Evolutionary conservation across 2,797 vertebrate genomes (phyloP).

Genomic region (Cephalopachus bancanus): DNA sequence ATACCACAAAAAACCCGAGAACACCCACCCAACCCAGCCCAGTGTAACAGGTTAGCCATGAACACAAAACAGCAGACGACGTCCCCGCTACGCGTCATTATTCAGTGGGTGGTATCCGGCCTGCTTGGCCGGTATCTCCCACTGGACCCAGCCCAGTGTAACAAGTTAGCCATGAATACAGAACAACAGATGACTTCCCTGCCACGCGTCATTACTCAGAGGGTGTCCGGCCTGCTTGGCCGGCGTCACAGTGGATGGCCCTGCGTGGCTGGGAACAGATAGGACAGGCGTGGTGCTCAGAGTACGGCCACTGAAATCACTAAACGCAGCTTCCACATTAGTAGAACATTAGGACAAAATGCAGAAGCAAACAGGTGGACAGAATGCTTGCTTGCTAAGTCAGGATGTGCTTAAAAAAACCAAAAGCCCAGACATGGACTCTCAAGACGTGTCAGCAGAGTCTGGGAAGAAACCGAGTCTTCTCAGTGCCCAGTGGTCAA

Average conservation of each 20-base stretch:
- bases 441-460: not conserved
- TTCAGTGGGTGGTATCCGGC: too few species aligned
- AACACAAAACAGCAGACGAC: not conserved
- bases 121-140: too few species aligned
- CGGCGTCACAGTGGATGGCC: not conserved
- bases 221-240: not conserved
- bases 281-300: not conserved
- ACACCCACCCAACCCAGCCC: not conserved
- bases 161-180: slow-evolving; percentile 59
- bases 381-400: not conserved
- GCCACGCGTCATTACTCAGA: not conserved
- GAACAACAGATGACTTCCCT: not conserved
- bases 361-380: not conserved
- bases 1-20: not conserved
- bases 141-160: not conserved
- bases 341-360: not conserved
- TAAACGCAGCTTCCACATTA: not conserved
- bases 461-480: accelerated
- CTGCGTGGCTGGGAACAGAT: not conserved
- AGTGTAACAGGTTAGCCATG: slow-evolving; percentile 63
- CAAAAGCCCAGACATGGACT: accelerated
- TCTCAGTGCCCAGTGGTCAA: not conserved
- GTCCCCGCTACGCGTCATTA: not conserved
- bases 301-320: not conserved
- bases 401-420: not conserved